Percentiles rank a stretch among this genome's conserved stretches.
These are phyloP conservation scores for Pemphigus obesinymphae DNA, from an alignment of 1,140 invertebrate species.

Conservation along the genomic window DNA sequence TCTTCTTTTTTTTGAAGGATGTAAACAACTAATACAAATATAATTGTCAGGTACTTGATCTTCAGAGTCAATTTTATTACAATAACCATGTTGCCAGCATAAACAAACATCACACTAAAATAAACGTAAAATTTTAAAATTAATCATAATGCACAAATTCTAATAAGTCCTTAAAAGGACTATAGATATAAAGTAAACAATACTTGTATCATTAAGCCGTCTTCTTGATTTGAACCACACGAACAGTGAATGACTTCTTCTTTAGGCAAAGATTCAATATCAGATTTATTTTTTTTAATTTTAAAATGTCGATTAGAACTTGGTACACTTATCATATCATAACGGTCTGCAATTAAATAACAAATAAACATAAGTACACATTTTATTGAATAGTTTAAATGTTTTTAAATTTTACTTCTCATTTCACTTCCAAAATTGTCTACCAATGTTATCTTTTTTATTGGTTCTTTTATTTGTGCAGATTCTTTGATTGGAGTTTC, in stretches of 20 bases:
- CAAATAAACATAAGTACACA: neutral
- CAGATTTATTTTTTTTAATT: slow-evolving; percentile 34
- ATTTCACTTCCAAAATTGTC: slow-evolving; percentile 26
- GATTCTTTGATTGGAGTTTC: neutral
- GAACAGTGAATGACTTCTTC: slow-evolving; percentile 84
- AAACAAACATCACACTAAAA: slow-evolving; percentile 84
- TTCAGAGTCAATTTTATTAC: slow-evolving; percentile 75
- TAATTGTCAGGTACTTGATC: slow-evolving; percentile 83
- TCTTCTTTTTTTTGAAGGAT: slow-evolving; percentile 66
- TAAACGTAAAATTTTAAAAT: neutral
- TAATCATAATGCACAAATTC: neutral
- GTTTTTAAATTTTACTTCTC: neutral
- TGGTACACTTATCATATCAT: slow-evolving; percentile 37
- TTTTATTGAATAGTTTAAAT: neutral
- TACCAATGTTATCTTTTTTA: neutral
- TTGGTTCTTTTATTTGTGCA: neutral
- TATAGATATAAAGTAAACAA: neutral
- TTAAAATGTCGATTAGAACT: neutral
- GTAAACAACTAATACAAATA: slow-evolving; percentile 78
- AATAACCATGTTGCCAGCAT: slow-evolving; percentile 90
- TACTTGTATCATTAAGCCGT: slow-evolving; percentile 80
- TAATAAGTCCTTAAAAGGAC: too few species aligned
- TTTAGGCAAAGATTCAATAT: slow-evolving; percentile 45
- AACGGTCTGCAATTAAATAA: slow-evolving; percentile 14
- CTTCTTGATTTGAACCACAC: slow-evolving; percentile 78